Conservation (phyloP, 1,140 invertebrate species). For the Holotrichia oblita region DNA sequence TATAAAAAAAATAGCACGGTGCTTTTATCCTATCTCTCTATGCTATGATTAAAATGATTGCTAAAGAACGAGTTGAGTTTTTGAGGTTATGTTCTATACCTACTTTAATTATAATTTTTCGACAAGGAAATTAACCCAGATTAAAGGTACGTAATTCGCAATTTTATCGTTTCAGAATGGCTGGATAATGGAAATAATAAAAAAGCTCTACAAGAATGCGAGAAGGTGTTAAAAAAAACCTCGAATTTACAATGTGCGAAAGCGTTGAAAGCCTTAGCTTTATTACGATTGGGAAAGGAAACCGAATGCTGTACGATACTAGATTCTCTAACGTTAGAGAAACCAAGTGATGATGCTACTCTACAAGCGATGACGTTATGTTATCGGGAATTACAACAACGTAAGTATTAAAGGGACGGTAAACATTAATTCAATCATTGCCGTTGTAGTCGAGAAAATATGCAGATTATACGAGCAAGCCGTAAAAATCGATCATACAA, state of each 20-base stretch:
- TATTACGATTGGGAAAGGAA: constrained; percentile 85
- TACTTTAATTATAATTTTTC: constrained; percentile 35
- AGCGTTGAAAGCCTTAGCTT: constrained; percentile 89
- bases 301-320: constrained; percentile 80
- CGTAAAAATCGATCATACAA: constrained; percentile 82
- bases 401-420: constrained; percentile 66
- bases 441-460: constrained; percentile 80
- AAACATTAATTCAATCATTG: constrained; percentile 16
- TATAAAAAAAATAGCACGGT: constrained; percentile 1
- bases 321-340: constrained; percentile 79
- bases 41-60: neutral
- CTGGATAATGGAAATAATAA: constrained; percentile 96
- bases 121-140: constrained; percentile 27
- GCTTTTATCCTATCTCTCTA: neutral
- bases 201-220: constrained; percentile 96
- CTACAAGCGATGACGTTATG: constrained; percentile 97
- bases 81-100: constrained; percentile 26
- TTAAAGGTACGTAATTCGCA: neutral
- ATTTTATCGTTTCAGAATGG: constrained; percentile 77
- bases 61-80: neutral
- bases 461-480: constrained; percentile 91
- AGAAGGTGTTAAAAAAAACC: constrained; percentile 94
- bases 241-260: constrained; percentile 88
- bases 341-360: constrained; percentile 90
- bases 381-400: constrained; percentile 89